A percentile compares a stretch with the other conserved stretches of the same genome.
Conservation (phyloP, 2,797 vertebrate species). For the Eptatretus atami region DNA sequence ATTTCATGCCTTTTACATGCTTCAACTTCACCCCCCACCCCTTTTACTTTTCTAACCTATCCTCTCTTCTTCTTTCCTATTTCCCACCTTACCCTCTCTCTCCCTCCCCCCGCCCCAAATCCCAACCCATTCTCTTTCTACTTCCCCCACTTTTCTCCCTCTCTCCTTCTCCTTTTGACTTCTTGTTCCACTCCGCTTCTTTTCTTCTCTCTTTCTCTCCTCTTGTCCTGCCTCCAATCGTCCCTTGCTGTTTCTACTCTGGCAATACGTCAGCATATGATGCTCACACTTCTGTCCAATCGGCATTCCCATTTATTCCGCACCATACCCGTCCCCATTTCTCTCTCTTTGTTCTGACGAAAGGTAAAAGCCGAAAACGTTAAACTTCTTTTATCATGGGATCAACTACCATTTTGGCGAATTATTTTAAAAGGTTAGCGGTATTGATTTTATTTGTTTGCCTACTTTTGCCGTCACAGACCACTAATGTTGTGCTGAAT, state of each 20-base stretch:
- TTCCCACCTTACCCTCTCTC: not conserved
- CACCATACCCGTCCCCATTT: not conserved
- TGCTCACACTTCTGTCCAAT: not conserved
- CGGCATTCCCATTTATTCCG: not conserved
- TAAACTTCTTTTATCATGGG: too few relatives aligned
- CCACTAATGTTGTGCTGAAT: too few relatives aligned
- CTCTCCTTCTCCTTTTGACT: not conserved
- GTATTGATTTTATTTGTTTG: too few relatives aligned
- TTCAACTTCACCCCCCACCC: too few relatives aligned
- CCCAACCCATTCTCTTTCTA: not conserved
- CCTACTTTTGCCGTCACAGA: too few relatives aligned
- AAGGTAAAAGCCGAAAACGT: too few relatives aligned
- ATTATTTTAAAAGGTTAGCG: too few relatives aligned
- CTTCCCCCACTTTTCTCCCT: not conserved
- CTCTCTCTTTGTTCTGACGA: not conserved
- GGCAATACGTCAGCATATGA: not conserved
- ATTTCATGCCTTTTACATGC: too few relatives aligned
- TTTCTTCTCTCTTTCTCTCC: not conserved
- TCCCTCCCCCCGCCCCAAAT: not conserved
- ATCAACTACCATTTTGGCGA: too few relatives aligned
- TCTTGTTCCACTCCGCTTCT: not conserved
- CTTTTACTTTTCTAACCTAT: not conserved
- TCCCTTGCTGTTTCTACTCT: not conserved
- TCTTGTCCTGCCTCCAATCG: not conserved
- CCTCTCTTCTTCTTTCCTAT: not conserved